These are phyloP conservation scores for Calameuta filiformis DNA, from an alignment of 2,888 invertebrate species.

Conservation along the genomic window DNA sequence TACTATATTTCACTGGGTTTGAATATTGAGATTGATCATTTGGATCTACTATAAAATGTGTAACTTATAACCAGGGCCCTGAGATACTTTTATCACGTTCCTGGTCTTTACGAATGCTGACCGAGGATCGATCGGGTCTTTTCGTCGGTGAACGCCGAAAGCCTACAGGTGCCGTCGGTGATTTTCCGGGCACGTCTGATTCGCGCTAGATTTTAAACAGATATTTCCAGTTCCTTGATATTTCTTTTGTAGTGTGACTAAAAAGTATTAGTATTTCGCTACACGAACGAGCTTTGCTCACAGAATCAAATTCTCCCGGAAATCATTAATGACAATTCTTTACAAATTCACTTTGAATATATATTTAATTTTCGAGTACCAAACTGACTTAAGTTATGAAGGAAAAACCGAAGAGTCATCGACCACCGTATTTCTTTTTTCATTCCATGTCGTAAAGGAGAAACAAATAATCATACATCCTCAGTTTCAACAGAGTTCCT, in stretches of 20 bases:
- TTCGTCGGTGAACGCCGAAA: conserved; percentile 35
- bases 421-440: background rate
- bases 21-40: background rate
- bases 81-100: conserved; percentile 1
- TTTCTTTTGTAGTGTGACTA: background rate
- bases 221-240: background rate
- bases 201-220: background rate
- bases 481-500: background rate
- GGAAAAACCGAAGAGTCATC: background rate
- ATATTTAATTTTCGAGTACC: background rate
- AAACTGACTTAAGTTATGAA: background rate
- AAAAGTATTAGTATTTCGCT: background rate
- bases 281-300: background rate
- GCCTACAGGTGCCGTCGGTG: conserved; percentile 42
- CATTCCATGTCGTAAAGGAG: background rate
- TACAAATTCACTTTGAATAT: background rate
- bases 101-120: conserved; percentile 53
- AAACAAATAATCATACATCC: background rate
- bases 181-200: conserved; percentile 29
- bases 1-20: background rate
- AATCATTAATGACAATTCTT: background rate
- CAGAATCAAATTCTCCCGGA: background rate
- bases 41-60: background rate
- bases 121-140: conserved; percentile 48
- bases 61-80: background rate